Evolutionary conservation across 2,797 vertebrate species (phyloP), one percentile per base, ranked within the genome.

Genomic region (Catamblyrhynchus diadema): DNA sequence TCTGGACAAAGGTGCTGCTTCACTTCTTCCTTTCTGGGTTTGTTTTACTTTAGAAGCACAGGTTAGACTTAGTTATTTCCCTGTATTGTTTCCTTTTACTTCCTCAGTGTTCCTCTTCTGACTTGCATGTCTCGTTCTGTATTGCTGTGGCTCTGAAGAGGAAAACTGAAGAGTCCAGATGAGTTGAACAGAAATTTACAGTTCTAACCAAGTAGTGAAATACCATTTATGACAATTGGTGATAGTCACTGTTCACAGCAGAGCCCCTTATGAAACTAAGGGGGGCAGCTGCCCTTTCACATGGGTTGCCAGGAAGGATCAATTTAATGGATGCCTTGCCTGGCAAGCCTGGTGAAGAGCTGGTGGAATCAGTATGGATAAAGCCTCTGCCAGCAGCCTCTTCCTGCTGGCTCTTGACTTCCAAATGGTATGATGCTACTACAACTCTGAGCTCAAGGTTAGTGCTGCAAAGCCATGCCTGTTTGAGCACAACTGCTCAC

Each of bases 81-180:
- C 70, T 30, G 44, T 90, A 69, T 93, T 12, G 16, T 94, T 96
- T 87, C 91, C 96, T 96, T 97, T 96, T 90, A 60, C 92, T 96
- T 96, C 90, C 91, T 97, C 88, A 73, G 92, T 93, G 95, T 96
- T 98, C 94, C 97, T 97, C 94, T 97, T 97, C 96, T 88, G 88
- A 91, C 91, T 96, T 97, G 98, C 98, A 98, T 98, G 98, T 96
- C 88, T 97, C 45, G 94, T 97, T 98, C 97, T 98, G 97, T 96
- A 94, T 97, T 97, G 96, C 98, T 97, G 95, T 96, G 97, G 94
- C 97, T 97, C 95, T 97, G 93, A 73, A 94, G 96, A 95, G 95
- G 94, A 96, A 94, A 77, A 95, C 96, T 95, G 90, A 64, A 92
- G 93, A 96, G 78, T 88, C 96, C 89, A 83, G 93, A 94, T 90